Base-by-base conservation (phyloP, 2,888 invertebrate genomes). In the Baccha elongata region DNA sequence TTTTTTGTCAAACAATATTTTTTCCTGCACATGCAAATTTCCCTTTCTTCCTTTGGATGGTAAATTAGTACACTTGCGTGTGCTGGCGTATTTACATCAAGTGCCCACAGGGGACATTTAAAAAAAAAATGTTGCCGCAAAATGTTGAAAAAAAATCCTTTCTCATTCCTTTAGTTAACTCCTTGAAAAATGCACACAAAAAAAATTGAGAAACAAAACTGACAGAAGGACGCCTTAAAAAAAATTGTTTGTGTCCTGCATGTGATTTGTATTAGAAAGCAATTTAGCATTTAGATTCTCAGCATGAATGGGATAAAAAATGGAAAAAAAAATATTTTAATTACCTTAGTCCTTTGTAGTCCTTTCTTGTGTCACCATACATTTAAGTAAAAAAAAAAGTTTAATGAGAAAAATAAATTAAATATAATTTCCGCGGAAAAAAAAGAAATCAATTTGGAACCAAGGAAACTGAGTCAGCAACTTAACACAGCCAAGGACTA, bases 221-320 rank as follows among this genome's bases (percentile, higher is more conserved):
- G 67, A 64, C 83, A 83, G 72, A 55, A 83, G 72, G 35, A 67
- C 60, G 72, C 83, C 76, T 68, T 58, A 53, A 44, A 60, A 58
- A 42, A 42, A 40, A 8, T 37, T n/a, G 40, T 69, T 50, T 48
- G 32, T 73, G 69, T 76, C 83, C 83, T 83, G 68, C 78, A 72
- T 21, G 72, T 72, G 83, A 83, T 83, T 64, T 76, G 71, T 83
- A 83, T 83, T 83, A 73, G 83, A 83, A 83, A 78, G 50, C 68
- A 78, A 78, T 83, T 83, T 83, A 37, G 48, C 52, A 40, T 62
- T 35, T 65, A 75, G 60, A 75, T 64, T 80, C 69, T 8, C 64
- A 55, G 74, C 62, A 48, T 58, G 73, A 58, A 60, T 60, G 23
- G 50, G 23, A 19, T 53, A 62, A 10, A 23, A 53, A 37, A 40